Base-by-base conservation (phyloP, 1,140 invertebrate genomes). In the Medauroidea extradentata region DNA sequence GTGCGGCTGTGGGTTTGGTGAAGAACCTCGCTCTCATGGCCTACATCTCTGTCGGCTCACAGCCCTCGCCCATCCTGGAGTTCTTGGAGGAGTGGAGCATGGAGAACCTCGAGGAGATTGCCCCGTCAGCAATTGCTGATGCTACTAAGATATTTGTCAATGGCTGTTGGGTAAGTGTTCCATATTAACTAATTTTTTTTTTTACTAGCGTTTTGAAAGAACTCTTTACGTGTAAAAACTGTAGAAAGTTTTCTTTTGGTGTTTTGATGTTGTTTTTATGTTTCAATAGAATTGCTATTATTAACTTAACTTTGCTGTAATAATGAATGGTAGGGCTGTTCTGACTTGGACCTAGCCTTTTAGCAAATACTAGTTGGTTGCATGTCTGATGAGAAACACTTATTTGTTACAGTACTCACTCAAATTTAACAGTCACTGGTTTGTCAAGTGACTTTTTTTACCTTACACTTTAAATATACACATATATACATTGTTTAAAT, bases 1-100 rank as follows among this genome's bases (percentile, higher is more conserved):
- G 90, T 53, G 90, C 90, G 66, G 90, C 90, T 80, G 89, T 92
- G 48, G 90, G 58, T 48, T 77, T 99, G 39, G 96, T 99, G 18
- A 99, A 99, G 75, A 99, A 99, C 79, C 77, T 99, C 8, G 97
- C 97, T 0, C 78, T 99, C 4, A 99, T 99, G 97, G 94, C 97
- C 18, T 99, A 99, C 69, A 99, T 99, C 65, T 98, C 95, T 67
- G 97, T 99, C 21, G 97, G 97, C 57, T 98, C 94, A 42, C 93
- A 98, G 73, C 96, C 96, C 1, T 96, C 94, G 5, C 96, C 96
- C 1, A 99, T 99, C 79, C 77, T 99, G 3, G 96, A 99, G 79
- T 99, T 99, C 82, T 96, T 99, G 83, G 96, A 99, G 74, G 96
- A 99, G 74, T 99, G 97, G 97, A 96, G 93, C 56, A 99, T 99